Evolutionary conservation across 2,113 vertebrate genomes (phyloP).

Genomic region (Condylura cristata): DNA sequence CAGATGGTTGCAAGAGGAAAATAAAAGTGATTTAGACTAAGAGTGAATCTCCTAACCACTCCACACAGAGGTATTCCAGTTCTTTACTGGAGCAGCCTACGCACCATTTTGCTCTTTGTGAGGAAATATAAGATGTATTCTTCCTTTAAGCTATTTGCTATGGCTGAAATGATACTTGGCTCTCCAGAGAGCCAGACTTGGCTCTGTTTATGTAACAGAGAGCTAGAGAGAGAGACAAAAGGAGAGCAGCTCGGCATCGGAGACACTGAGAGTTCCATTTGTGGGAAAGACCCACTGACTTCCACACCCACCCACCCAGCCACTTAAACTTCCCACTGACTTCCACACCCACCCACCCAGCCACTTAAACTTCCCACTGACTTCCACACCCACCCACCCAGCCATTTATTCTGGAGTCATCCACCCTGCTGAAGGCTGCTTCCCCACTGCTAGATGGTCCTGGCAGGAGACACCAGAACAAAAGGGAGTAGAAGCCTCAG

Average conservation of each 20-base stretch:
- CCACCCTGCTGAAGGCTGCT: constrained; percentile 54
- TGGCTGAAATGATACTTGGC: constrained; percentile 56
- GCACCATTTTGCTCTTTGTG: constrained; percentile 57
- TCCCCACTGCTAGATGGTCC: background rate
- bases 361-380: too few species aligned
- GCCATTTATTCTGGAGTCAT: constrained; percentile 68
- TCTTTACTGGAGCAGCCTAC: background rate
- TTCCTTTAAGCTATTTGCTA: constrained; percentile 74
- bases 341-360: constrained; percentile 73
- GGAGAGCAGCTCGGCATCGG: constrained; percentile 58
- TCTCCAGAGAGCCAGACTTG: constrained; percentile 69
- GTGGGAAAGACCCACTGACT: constrained; percentile 69
- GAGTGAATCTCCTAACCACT: background rate
- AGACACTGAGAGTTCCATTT: constrained; percentile 79
- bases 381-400: constrained; percentile 71
- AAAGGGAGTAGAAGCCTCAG: constrained; percentile 27
- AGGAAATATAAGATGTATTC: constrained; percentile 72
- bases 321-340: too few species aligned
- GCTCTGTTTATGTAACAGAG: constrained; percentile 81
- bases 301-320: too few species aligned
- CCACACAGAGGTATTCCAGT: constrained; percentile 61
- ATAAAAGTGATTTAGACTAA: constrained; percentile 43
- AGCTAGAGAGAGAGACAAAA: constrained; percentile 77
- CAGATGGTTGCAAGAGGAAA: constrained; percentile 52
- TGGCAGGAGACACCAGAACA: background rate